Conservation (phyloP, 2,888 invertebrate genomes). For the Pasiphila rectangulata region DNA sequence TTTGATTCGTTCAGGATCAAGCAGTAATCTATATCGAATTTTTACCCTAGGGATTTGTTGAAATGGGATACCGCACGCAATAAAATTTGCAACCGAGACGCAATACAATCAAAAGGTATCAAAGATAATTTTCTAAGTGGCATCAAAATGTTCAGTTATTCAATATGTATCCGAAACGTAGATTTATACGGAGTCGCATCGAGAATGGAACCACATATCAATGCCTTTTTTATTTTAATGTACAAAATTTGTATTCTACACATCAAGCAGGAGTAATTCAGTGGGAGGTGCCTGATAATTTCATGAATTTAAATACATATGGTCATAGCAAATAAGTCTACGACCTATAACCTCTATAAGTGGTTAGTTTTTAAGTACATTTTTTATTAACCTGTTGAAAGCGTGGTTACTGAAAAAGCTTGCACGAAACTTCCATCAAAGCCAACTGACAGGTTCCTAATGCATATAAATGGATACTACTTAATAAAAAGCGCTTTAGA, state of each 20-base stretch:
- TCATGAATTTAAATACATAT: conserved; percentile 52
- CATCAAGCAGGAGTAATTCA: conserved; percentile 64
- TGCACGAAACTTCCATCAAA: conserved; percentile 23
- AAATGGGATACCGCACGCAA: conserved; percentile 39
- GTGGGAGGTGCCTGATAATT: conserved; percentile 72
- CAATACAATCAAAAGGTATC: conserved; percentile 34
- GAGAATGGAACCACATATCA: conserved; percentile 61
- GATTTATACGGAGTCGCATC: conserved; percentile 59
- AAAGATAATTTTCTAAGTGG: background rate
- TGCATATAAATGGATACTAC: conserved; percentile 51
- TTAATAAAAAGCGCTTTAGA: conserved; percentile 33
- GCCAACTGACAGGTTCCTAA: conserved; percentile 65
- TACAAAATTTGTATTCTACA: conserved; percentile 66
- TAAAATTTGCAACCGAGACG: conserved; percentile 53
- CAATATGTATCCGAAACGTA: conserved; percentile 39
- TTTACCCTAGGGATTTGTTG: conserved; percentile 35
- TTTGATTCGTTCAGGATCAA: conserved; percentile 34
- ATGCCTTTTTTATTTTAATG: conserved; percentile 60
- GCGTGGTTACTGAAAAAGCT: conserved; percentile 25
- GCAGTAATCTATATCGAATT: conserved; percentile 35
- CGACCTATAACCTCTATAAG: conserved; percentile 16
- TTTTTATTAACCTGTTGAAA: conserved; percentile 56
- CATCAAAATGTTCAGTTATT: conserved; percentile 35
- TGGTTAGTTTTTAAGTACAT: conserved; percentile 17
- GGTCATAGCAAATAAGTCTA: conserved; percentile 8